A percentile compares a stretch with the other conserved stretches of the same genome.
Conservation (phyloP, 2,888 invertebrate species). For the Drosophila paracracens region DNA sequence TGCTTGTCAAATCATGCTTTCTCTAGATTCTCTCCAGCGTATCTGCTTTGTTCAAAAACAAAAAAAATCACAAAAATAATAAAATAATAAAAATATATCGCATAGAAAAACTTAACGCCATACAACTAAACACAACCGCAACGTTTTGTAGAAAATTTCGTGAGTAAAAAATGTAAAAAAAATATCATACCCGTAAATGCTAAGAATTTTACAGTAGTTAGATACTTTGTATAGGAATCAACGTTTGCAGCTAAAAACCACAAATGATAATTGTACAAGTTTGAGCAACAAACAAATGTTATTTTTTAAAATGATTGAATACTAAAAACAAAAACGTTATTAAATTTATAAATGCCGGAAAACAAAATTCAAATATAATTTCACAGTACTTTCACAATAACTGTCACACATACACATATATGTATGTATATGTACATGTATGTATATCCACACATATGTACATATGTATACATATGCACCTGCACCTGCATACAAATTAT, state of each 20-base stretch:
- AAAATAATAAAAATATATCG: slow-evolving; percentile 46
- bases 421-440: slow-evolving; percentile 18
- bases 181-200: slow-evolving; percentile 65
- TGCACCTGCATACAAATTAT: slow-evolving; percentile 49
- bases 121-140: slow-evolving; percentile 61
- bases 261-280: slow-evolving; percentile 59
- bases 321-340: slow-evolving; percentile 40
- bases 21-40: slow-evolving; percentile 22
- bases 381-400: slow-evolving; percentile 66
- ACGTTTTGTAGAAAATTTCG: slow-evolving; percentile 71
- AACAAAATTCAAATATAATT: slow-evolving; percentile 61
- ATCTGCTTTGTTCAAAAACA: slow-evolving; percentile 55
- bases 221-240: slow-evolving; percentile 80
- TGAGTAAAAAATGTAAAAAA: slow-evolving; percentile 48
- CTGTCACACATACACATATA: slow-evolving; percentile 44
- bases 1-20: neutral
- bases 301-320: slow-evolving; percentile 63
- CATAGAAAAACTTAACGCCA: slow-evolving; percentile 63
- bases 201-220: slow-evolving; percentile 78
- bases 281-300: slow-evolving; percentile 61
- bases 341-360: slow-evolving; percentile 52
- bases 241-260: slow-evolving; percentile 69
- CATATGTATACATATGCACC: slow-evolving; percentile 33
- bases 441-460: slow-evolving; percentile 26
- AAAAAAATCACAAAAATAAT: slow-evolving; percentile 11